Base-by-base conservation (phyloP, 1,140 invertebrate species). In the Atta colombica region DNA sequence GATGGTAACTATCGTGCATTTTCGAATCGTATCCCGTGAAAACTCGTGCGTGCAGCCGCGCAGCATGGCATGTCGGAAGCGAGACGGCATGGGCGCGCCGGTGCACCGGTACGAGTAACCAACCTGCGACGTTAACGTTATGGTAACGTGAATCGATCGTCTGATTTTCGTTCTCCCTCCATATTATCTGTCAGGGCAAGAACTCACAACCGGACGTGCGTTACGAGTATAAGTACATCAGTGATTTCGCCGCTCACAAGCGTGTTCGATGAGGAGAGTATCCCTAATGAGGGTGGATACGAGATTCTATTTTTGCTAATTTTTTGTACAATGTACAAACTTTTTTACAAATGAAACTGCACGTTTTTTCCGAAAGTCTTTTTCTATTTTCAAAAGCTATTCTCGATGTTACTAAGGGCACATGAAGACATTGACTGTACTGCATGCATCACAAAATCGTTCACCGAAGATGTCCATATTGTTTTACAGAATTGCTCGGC, bases 61-160 rank as follows among this genome's bases (percentile, higher is more conserved):
- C 77, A 58, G 7, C 58, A 77, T 28, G 68, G 84, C 84, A 35
- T 66, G 85, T 28, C 58, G 84, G 25, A 80, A 87, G 85, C 88
- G 88, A 87, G 53, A 66, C 78, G 72, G 84, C 77, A 60, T 89
- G 60, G 86, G 61, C 77, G 80, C 85, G 88, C 65, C 65, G 18
- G 68, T 85, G 80, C 69, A 86, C 75, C 55, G 87, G 69, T 39
- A 66, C 85, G 85, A 65, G 86, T 55, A 90, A 88, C 82, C 78
- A 74, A 75, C 80, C 80, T 61, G 39, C 78, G 87, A 86, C 81
- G 77, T 85, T 90, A 90, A 90, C 31, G 68, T 90, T 90, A 90
- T 85, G 89, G 89, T 90, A 90, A 90, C 88, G 80, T 39, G 88
- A 87, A 90, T 90, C 89, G 88, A 90, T 91, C 87, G 89, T 4